Evolutionary conservation across 2,888 invertebrate species (phyloP), one percentile per base, ranked within the genome.

Genomic region (Plagodis pulveraria): DNA sequence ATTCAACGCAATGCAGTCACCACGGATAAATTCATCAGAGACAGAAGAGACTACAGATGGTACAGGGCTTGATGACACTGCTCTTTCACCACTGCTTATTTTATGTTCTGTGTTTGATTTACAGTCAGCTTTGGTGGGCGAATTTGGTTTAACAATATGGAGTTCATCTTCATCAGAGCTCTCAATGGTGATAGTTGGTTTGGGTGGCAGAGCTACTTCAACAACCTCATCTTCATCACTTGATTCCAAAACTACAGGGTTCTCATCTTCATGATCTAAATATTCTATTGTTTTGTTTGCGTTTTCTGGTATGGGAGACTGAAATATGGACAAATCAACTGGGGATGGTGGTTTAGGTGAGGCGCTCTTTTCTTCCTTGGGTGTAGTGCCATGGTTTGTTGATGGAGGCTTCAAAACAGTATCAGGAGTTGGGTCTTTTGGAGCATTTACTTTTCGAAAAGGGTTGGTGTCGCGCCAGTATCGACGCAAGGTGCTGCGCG

Each of bases 221-320:
- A 93, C 76, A 11, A 93, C 92, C 65, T 93, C 93, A 78, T 92
- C 92, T 52, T 92, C 93, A 74, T 91, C 91, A 74, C 92, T 92
- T 46, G 90, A 79, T 62, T 87, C 83, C 34, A 92, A 76, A 36
- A 87, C 64, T 58, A 89, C 76, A 42, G 74, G 66, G 6, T 68
- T 69, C 6, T 71, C 65, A 11, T 70, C 65, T 10, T 87, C 85
- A 66, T 82, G 75, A 53, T 90, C 89, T 57, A 90, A 67, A 59
- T 88, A 87, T 73, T 88, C 84, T 60, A 91, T 81, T 1, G 83
- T 82, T 65, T 75, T 84, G 42, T 83, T 83, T 5, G 83, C 59
- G 71, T 82, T 82, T 10, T 78, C 72, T 12, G 90, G 79, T 63
- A 83, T 70, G 5, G 86, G 77, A 51, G 80, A 77, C 66, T 87